These are phyloP conservation scores for Morus bassanus DNA, from an alignment of 2,797 vertebrate species.

Conservation along the genomic window DNA sequence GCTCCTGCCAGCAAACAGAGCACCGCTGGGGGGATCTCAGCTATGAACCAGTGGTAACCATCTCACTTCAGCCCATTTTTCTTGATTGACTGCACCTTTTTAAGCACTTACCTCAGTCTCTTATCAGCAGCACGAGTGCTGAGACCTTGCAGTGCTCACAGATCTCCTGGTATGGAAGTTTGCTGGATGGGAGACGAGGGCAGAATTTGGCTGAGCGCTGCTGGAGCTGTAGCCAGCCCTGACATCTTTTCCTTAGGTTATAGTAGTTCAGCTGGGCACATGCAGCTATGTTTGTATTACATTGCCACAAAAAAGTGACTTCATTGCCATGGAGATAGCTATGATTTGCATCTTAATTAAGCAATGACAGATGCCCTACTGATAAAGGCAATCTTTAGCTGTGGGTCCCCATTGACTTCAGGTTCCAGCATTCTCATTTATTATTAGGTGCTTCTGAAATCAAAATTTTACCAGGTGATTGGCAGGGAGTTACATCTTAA, in stretches of 20 bases:
- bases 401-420: neutral
- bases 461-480: neutral
- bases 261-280: neutral
- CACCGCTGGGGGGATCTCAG: neutral
- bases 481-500: neutral
- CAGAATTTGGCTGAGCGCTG: neutral
- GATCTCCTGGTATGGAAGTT: neutral
- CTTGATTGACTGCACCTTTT: neutral
- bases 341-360: slow-evolving; percentile 56
- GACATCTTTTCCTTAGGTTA: neutral
- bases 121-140: neutral
- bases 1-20: neutral
- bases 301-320: neutral
- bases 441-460: neutral
- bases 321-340: neutral
- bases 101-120: neutral
- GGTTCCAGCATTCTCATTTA: neutral
- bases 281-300: neutral
- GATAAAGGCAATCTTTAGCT: neutral
- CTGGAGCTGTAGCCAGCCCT: neutral
- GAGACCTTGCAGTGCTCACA: neutral
- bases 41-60: neutral
- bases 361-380: slow-evolving; percentile 21
- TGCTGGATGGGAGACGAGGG: neutral
- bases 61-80: neutral